Conservation (phyloP, 2,113 vertebrate genomes). For the Xenotilapia longispinis region DNA sequence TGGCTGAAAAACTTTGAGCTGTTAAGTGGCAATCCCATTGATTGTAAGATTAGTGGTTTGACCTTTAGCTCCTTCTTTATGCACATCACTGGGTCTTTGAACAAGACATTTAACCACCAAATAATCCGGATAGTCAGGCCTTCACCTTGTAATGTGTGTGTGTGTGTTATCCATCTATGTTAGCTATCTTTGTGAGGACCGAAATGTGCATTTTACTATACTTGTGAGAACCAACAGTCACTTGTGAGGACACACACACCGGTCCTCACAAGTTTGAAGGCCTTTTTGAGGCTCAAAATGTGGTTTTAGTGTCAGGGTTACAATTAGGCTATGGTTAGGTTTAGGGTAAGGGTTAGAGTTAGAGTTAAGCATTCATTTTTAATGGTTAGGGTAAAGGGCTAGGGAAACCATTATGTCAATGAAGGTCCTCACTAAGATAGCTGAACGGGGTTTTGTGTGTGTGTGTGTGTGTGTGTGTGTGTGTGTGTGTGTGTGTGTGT, state of each 20-base stretch:
- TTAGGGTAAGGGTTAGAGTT: not conserved
- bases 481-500: too few relatives aligned
- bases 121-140: not conserved
- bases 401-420: not conserved
- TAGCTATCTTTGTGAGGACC: not conserved
- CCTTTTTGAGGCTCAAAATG: not conserved
- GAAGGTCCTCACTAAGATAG: not conserved
- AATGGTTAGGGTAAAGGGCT: not conserved
- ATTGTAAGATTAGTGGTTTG: not conserved
- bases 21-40: not conserved
- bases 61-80: not conserved
- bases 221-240: not conserved
- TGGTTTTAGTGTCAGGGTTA: not conserved
- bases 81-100: not conserved
- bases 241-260: not conserved
- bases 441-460: not conserved
- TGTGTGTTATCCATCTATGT: not conserved
- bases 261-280: not conserved
- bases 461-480: too few relatives aligned
- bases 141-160: not conserved
- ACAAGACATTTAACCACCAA: not conserved
- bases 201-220: too few relatives aligned
- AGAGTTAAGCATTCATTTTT: not conserved
- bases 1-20: not conserved
- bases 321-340: not conserved